These are phyloP conservation scores for Drosophila merina DNA, from an alignment of 2,888 invertebrate species.

Conservation along the genomic window DNA sequence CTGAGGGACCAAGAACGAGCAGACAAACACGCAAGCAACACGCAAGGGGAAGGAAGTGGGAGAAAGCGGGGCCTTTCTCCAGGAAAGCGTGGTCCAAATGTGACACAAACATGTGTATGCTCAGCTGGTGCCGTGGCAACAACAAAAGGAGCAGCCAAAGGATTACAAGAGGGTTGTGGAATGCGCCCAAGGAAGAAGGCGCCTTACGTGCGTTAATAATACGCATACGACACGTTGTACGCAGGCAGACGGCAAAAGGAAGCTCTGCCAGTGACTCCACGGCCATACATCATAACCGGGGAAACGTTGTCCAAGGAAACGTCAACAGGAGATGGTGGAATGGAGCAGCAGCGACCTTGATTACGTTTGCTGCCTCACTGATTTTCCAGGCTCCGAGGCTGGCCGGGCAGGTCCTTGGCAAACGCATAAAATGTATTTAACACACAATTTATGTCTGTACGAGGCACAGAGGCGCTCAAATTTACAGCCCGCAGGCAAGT, in stretches of 20 bases:
- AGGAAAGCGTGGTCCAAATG: slow-evolving; percentile 56
- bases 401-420: slow-evolving; percentile 39
- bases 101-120: slow-evolving; percentile 75
- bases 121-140: slow-evolving; percentile 63
- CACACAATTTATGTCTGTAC: slow-evolving; percentile 78
- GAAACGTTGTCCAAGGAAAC: slow-evolving; percentile 48
- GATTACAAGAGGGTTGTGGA: slow-evolving; percentile 44
- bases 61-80: slow-evolving; percentile 9
- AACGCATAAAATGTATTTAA: slow-evolving; percentile 80
- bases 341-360: slow-evolving; percentile 60
- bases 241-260: slow-evolving; percentile 20
- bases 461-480: slow-evolving; percentile 66
- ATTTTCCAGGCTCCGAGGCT: slow-evolving; percentile 38
- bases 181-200: slow-evolving; percentile 6
- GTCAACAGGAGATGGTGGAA: slow-evolving; percentile 52
- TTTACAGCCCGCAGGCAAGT: slow-evolving; percentile 69
- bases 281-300: slow-evolving; percentile 66
- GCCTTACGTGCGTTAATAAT: slow-evolving; percentile 74
- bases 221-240: slow-evolving; percentile 69
- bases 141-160: slow-evolving; percentile 61
- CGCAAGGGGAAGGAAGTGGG: slow-evolving; percentile 1
- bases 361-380: slow-evolving; percentile 72
- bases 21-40: slow-evolving; percentile 23
- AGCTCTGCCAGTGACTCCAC: slow-evolving; percentile 21
- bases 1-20: slow-evolving; percentile 54